These are phyloP conservation scores for Bursaphelenchus mucronatus DNA, from an alignment of 1,140 invertebrate species.

Conservation along the genomic window DNA sequence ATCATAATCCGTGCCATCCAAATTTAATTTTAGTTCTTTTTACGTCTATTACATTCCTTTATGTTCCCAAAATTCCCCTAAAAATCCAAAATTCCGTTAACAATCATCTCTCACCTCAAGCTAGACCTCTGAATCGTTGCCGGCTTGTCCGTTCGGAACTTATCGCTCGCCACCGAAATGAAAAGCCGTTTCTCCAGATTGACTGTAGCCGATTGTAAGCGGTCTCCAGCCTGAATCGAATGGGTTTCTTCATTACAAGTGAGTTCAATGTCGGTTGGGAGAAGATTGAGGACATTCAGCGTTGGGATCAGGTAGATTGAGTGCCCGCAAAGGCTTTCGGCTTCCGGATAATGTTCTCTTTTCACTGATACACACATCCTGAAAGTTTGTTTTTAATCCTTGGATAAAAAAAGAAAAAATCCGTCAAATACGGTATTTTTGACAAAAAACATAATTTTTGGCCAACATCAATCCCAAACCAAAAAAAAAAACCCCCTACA, in stretches of 20 bases:
- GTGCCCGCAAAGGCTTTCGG: constrained; percentile 72
- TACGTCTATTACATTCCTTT: too few species aligned
- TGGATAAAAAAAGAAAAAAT: too few species aligned
- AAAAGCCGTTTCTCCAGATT: constrained; percentile 29
- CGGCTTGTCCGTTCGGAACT: constrained; percentile 18
- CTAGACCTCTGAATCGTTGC: constrained; percentile 5
- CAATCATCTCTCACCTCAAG: too few species aligned
- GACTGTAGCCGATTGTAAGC: constrained; percentile 61
- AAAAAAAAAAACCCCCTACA: too few species aligned
- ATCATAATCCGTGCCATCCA: too few species aligned
- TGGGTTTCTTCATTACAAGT: constrained; percentile 54
- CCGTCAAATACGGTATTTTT: too few species aligned
- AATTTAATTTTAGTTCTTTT: too few species aligned
- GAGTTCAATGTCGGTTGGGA: constrained; percentile 67
- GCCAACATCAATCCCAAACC: too few species aligned
- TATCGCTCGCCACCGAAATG: constrained; percentile 20
- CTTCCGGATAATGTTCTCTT: constrained; percentile 74
- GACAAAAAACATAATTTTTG: neutral
- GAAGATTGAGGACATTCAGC: constrained; percentile 70
- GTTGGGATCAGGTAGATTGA: constrained; percentile 77
- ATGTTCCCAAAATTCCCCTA: too few species aligned
- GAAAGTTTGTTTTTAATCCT: too few species aligned
- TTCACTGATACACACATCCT: constrained; percentile 76
- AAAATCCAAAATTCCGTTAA: too few species aligned
- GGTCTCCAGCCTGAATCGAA: constrained; percentile 67